These are phyloP conservation scores for Pristionchus arcanus DNA, from an alignment of 2,888 invertebrate species.

Conservation along the genomic window DNA sequence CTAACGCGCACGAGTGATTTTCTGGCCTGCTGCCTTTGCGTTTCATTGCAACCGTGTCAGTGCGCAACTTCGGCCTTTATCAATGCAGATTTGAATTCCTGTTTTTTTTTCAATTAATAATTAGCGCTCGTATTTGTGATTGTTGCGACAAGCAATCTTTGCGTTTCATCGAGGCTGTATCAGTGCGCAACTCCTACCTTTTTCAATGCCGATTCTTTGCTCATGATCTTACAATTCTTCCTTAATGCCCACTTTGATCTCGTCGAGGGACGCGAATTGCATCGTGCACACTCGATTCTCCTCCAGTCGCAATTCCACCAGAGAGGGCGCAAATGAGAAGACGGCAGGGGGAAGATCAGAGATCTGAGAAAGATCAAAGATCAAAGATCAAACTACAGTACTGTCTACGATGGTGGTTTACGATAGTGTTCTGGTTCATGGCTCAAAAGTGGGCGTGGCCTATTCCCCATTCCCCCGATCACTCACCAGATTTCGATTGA, in stretches of 20 bases:
- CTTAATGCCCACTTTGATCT: constrained; percentile 65
- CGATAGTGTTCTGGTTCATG: not conserved
- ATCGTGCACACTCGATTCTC: constrained; percentile 71
- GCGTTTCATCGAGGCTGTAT: not conserved
- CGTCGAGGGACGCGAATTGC: constrained; percentile 66
- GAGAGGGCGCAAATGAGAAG: constrained; percentile 59
- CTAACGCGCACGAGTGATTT: no score
- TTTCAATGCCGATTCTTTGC: not conserved
- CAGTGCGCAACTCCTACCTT: not conserved
- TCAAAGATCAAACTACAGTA: constrained; percentile 34
- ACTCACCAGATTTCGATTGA: constrained; percentile 85
- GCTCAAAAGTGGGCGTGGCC: no score
- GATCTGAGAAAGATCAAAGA: constrained; percentile 58
- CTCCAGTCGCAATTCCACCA: constrained; percentile 71
- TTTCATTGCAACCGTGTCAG: no score
- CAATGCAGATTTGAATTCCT: no score
- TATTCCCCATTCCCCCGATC: not conserved
- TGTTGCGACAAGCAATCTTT: not conserved
- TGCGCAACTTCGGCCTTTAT: no score
- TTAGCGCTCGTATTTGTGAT: no score
- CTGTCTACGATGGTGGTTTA: not conserved
- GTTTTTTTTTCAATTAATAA: no score
- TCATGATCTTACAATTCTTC: constrained; percentile 53
- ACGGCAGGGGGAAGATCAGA: constrained; percentile 61
- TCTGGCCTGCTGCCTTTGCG: no score